A percentile compares a stretch with the other conserved stretches of the same genome.
Evolutionary conservation across 2,888 invertebrate species (phyloP).

Genomic region (Pyrochroa serraticornis): DNA sequence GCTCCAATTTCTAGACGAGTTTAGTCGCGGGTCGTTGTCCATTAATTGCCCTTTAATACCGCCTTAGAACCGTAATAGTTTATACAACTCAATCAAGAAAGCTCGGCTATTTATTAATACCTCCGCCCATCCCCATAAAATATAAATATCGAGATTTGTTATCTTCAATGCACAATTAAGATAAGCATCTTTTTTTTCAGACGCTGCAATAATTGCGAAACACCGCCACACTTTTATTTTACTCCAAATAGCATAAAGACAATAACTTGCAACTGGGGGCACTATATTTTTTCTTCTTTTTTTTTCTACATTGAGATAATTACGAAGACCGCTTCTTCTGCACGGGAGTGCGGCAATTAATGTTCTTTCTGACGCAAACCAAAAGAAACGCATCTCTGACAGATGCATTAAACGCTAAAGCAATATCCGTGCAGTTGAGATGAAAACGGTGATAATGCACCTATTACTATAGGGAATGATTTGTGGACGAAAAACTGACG

Average conservation of each 20-base stretch:
- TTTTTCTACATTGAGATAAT: constrained; percentile 6
- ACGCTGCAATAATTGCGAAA: too few relatives aligned
- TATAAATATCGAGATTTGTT: constrained; percentile 26
- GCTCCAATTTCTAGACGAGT: constrained; percentile 17
- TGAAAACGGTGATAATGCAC: constrained; percentile 28
- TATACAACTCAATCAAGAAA: constrained; percentile 22
- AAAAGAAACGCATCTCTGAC: constrained; percentile 50
- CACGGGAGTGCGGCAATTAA: constrained; percentile 43
- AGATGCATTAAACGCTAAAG: constrained; percentile 52
- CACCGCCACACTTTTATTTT: too few relatives aligned
- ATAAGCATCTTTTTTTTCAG: constrained; percentile 9
- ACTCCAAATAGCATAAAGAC: too few relatives aligned
- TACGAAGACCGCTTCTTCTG: constrained; percentile 24
- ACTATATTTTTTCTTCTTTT: too few relatives aligned
- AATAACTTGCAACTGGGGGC: too few relatives aligned
- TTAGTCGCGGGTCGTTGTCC: constrained; percentile 22
- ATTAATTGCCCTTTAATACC: constrained; percentile 15
- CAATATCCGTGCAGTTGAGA: constrained; percentile 46
- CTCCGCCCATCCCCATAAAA: constrained; percentile 18
- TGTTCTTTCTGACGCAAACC: constrained; percentile 44
- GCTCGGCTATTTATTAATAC: constrained; percentile 13
- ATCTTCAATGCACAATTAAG: constrained; percentile 23
- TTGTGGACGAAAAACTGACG: constrained; percentile 22
- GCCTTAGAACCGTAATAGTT: constrained; percentile 18
- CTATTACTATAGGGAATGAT: constrained; percentile 29